A percentile compares a stretch with the other conserved stretches of the same genome.
These are phyloP conservation scores for Sebastes wilsoni DNA, from an alignment of 2,797 vertebrate genomes.

Conservation along the genomic window DNA sequence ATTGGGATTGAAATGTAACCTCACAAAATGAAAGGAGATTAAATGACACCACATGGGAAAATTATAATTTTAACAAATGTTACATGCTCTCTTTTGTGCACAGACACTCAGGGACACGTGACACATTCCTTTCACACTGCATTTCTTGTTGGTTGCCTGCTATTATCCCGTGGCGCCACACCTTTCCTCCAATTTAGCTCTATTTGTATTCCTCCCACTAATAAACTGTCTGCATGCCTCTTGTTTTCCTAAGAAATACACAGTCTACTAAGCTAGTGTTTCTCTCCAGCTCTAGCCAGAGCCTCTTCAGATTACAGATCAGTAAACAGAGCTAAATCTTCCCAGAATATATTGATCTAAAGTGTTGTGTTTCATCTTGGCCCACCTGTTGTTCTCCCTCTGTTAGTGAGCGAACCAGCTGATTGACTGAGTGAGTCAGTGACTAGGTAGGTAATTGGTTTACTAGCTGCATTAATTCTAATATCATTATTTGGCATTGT, in stretches of 20 bases:
- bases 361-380: constrained; percentile 29
- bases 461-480: not conserved
- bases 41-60: constrained; percentile 4
- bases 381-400: constrained; percentile 40
- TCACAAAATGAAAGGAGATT: constrained; percentile 27
- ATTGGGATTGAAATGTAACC: constrained; percentile 54
- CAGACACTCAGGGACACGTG: not conserved
- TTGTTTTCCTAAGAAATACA: not conserved
- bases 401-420: constrained; percentile 2
- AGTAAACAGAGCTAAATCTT: constrained; percentile 45
- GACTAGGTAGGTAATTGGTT: not conserved
- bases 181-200: not conserved
- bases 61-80: constrained; percentile 1
- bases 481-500: not conserved
- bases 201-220: not conserved
- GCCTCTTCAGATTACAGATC: constrained; percentile 19
- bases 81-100: not conserved
- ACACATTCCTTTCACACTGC: not conserved
- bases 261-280: not conserved
- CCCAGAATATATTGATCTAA: constrained; percentile 49
- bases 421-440: not conserved
- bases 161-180: not conserved
- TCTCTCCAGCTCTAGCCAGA: not conserved
- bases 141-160: not conserved
- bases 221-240: not conserved